Base-by-base conservation (phyloP, 2,888 invertebrate species). In the Yponomeuta cagnagella region DNA sequence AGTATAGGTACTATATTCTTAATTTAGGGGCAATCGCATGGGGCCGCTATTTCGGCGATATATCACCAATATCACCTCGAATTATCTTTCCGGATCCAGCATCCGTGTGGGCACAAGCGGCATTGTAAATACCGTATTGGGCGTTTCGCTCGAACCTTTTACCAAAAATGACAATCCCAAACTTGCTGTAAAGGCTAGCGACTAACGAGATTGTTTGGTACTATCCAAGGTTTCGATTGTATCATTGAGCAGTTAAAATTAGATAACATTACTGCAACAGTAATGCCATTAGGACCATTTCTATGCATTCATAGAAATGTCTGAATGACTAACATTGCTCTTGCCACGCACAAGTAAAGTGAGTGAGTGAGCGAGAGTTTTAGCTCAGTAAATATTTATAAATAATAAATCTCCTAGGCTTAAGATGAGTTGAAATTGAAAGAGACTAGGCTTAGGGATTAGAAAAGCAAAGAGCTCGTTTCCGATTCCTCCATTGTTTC, bases 91-190 rank as follows among this genome's bases (percentile, higher is more conserved):
- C 23, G 69, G 10, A 48, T 43, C 2, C 23, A 69, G 15, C 31
- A 58, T 52, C 69, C 15, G 58, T 69, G 69, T 69, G 58, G 69
- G 48, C 48, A 48, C 52, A 48, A 69, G 58, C 31, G 69, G n/a
- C 37, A n/a, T 70, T 70, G 70, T 70, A 37, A 37, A 58, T 12
- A 15, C 70, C 70, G 23, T 70, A 63, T 70, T 15, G 33, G 70
- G 37, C n/a, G 9, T 33, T n/a, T 33, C 15, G 30, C 58, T 10
- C 31, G 15, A 70, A 70, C 33, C 9, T 63, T 70, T 70, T 70
- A 70, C 70, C 63, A 9, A 63, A 70, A 33, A 70, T 70, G 70
- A 63, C 12, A 23, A 63, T 58, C 30, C 48, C 37, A 33, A n/a
- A 15, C 10, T 30, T 31, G 10, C 30, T 52, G 31, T 23, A 69